Percentiles rank a stretch among this genome's conserved stretches.
Conservation (phyloP, 1,140 invertebrate genomes). For the Pogonognathellus flavescens region DNA sequence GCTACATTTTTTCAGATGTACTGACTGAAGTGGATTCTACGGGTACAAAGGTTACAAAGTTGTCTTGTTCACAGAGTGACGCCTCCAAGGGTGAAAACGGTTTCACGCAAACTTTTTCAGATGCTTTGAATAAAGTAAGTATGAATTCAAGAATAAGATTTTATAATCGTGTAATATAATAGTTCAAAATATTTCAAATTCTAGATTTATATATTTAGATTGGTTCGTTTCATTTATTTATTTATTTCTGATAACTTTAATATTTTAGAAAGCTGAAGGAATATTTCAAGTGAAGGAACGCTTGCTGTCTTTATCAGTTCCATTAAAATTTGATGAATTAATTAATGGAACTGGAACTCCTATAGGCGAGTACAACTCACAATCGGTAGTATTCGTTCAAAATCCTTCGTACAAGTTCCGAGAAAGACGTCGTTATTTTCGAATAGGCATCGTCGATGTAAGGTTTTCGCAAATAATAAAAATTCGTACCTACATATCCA, state of each 20-base stretch:
- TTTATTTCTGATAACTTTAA: no score
- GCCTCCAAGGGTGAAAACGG: conserved; percentile 33
- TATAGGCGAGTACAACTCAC: conserved; percentile 61
- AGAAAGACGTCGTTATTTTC: conserved; percentile 64
- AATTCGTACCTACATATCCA: conserved; percentile 1
- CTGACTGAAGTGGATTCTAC: conserved; percentile 51
- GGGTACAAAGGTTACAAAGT: not conserved
- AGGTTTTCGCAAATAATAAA: not conserved
- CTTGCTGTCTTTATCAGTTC: conserved; percentile 2
- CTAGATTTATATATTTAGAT: no score
- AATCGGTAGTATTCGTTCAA: conserved; percentile 56
- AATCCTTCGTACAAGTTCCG: conserved; percentile 51
- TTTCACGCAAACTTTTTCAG: conserved; percentile 34
- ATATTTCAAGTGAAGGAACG: conserved; percentile 23
- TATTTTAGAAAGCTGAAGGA: conserved; percentile 57
- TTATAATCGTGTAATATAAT: not conserved
- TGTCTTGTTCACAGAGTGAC: not conserved
- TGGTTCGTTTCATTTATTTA: no score
- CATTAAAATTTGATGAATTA: conserved; percentile 56
- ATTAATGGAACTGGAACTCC: conserved; percentile 55
- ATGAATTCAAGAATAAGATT: not conserved
- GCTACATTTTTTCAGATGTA: conserved; percentile 55
- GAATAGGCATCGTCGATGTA: conserved; percentile 67
- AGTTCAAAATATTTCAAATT: conserved; percentile 14
- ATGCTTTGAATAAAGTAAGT: conserved; percentile 50